Evolutionary conservation across 2,888 invertebrate genomes (phyloP), one percentile per base, ranked within the genome.

Genomic region (Thera obeliscata): DNA sequence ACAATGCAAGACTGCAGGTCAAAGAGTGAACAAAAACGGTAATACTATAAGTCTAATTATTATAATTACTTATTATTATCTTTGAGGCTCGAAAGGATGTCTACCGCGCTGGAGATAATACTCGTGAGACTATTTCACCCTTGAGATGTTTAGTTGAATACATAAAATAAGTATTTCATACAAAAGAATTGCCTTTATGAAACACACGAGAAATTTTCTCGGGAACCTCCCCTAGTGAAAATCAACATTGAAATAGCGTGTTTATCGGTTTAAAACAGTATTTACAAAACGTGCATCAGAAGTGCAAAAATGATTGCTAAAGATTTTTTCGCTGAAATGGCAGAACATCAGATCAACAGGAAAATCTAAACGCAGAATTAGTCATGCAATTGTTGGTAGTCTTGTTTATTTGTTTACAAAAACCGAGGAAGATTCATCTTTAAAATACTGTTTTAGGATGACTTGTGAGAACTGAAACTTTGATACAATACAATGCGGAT

Each of bases 311-410:
- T 7, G 5, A 7, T 41, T 41, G 43, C 43, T 8, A 46, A 8
- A 46, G 7, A 50, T 50, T 33, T 52, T 52, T 52, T 52, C 9
- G 52, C 33, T 50, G 22, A 52, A 52, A 9, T 52, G 33, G 33
- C 7, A 52, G 22, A 33, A 33, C 50, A 50, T 2, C 49, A 49
- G 12, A 57, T 57, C 57, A 57, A 57, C 57, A 57, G 71, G 72
- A 71, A 73, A 74, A 72, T 35, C 52, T 11, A 36, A 66, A 48
- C 33, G 52, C 48, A 63, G 43, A 69, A 71, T 72, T 71, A 70
- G 66, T 74, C 74, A 74, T 72, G 61, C 64, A 49, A 61, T 56
- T 63, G 36, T 56, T 4, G 11, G 0, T 56, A 58, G 43, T 12
- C 50, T 59, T 46, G 33, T 52, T 58, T n/a, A 8, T 61, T 69